Evolutionary conservation across 2,888 invertebrate species (phyloP).

Genomic region (Incurvaria masculella): DNA sequence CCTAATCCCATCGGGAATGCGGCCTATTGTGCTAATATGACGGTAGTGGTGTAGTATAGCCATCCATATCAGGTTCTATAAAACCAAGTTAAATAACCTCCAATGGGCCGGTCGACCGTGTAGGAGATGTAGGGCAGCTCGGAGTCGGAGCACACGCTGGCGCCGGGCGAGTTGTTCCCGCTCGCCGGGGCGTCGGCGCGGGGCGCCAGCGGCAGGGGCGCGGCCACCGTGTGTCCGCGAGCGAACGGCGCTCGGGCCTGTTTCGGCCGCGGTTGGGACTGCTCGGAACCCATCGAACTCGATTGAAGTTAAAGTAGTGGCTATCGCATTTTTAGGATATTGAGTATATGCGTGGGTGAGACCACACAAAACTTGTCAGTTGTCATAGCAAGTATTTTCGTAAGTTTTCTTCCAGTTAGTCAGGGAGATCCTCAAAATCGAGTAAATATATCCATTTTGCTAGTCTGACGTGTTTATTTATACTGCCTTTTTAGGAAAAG

Average conservation of each 20-base stretch:
- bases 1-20: background rate
- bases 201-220: slow-evolving; percentile 30
- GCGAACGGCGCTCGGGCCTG: slow-evolving; percentile 36
- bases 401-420: no score
- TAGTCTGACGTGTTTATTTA: no score
- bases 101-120: slow-evolving; percentile 84
- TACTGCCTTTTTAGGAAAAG: no score
- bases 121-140: slow-evolving; percentile 91
- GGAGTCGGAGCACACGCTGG: slow-evolving; percentile 85
- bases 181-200: slow-evolving; percentile 51
- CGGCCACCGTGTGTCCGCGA: slow-evolving; percentile 49
- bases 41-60: slow-evolving; percentile 4
- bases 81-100: no score
- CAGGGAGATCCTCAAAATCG: no score
- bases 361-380: no score
- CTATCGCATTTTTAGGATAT: no score
- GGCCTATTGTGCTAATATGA: no score
- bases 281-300: slow-evolving; percentile 65
- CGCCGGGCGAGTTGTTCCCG: slow-evolving; percentile 78
- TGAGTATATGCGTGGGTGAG: no score
- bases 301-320: no score
- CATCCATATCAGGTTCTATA: slow-evolving; percentile 5
- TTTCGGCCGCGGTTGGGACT: slow-evolving; percentile 50
- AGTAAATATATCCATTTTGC: no score
- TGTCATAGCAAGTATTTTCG: no score